These are phyloP conservation scores for Cryptops parisi DNA, from an alignment of 2,888 invertebrate species.

Conservation along the genomic window DNA sequence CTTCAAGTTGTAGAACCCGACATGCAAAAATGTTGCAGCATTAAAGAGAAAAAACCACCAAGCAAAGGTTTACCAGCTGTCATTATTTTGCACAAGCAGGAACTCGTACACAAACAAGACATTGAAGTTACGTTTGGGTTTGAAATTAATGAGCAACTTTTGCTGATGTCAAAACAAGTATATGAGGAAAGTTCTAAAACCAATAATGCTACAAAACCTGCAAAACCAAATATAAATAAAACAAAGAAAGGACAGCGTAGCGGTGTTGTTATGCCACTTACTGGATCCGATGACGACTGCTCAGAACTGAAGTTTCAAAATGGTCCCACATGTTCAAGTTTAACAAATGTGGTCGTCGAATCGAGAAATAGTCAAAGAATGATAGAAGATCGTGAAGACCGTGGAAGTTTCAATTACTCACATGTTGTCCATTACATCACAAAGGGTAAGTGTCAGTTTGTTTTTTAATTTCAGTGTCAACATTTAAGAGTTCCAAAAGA, in stretches of 20 bases:
- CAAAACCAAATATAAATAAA: no score
- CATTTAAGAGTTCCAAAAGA: no score
- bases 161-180: conserved; percentile 30
- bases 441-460: conserved; percentile 4
- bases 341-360: neutral
- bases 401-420: conserved; percentile 1
- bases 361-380: neutral
- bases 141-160: conserved; percentile 57
- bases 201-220: no score
- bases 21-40: no score
- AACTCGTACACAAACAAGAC: conserved; percentile 12
- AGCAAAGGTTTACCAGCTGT: conserved; percentile 16
- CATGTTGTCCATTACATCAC: conserved; percentile 5
- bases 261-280: no score
- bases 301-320: no score
- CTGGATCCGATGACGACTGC: no score
- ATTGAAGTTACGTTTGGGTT: conserved; percentile 61
- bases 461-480: no score
- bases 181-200: neutral
- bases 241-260: no score
- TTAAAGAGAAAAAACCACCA: neutral
- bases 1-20: no score
- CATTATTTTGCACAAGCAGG: conserved; percentile 18
- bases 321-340: no score
- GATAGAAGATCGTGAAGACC: neutral